A percentile compares a stretch with the other conserved stretches of the same genome.
phyloP scores from a whole-genome alignment of 1,140 invertebrate genomes.

The Eubasilissa regina region DNA sequence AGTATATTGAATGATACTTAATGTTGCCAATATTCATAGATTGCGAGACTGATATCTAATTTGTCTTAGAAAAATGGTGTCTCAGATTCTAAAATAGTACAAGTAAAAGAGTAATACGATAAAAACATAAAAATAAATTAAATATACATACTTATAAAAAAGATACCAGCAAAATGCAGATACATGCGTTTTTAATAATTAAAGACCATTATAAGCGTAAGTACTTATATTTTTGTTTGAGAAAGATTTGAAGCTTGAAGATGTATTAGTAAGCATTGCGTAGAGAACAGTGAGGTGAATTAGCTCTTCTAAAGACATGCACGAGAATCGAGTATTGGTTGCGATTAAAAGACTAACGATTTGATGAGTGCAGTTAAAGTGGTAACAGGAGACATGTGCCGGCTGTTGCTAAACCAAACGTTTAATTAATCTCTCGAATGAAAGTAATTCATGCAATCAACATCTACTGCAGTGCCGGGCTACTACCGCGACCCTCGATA shows the following conservation, averaged over 20 bases:
- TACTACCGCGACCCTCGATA: slow-evolving; percentile 65
- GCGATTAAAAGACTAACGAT: slow-evolving; percentile 12
- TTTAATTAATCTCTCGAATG: slow-evolving; percentile 39
- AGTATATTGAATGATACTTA: neutral
- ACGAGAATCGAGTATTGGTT: neutral
- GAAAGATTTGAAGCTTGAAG: slow-evolving; percentile 25
- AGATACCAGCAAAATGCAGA: slow-evolving; percentile 29
- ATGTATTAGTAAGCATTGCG: slow-evolving; percentile 35
- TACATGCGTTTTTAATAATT: slow-evolving; percentile 10
- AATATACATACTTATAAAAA: neutral
- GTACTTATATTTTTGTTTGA: slow-evolving; percentile 9
- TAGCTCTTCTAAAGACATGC: slow-evolving; percentile 9
- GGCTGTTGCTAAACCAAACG: slow-evolving; percentile 58
- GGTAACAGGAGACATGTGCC: neutral
- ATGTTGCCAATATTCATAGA: slow-evolving; percentile 20
- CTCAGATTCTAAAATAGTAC: neutral
- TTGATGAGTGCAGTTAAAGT: slow-evolving; percentile 15
- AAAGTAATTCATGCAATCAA: slow-evolving; percentile 48
- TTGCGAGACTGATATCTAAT: neutral
- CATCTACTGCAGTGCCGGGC: slow-evolving; percentile 65
- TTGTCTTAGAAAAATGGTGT: neutral
- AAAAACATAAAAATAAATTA: slow-evolving; percentile 1
- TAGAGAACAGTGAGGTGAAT: slow-evolving; percentile 14
- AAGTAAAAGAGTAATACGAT: neutral
- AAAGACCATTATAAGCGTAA: neutral